Percentiles rank a stretch among this genome's conserved stretches.
These are phyloP conservation scores for Hippotragus niger DNA, from an alignment of 2,113 vertebrate genomes.

Conservation along the genomic window DNA sequence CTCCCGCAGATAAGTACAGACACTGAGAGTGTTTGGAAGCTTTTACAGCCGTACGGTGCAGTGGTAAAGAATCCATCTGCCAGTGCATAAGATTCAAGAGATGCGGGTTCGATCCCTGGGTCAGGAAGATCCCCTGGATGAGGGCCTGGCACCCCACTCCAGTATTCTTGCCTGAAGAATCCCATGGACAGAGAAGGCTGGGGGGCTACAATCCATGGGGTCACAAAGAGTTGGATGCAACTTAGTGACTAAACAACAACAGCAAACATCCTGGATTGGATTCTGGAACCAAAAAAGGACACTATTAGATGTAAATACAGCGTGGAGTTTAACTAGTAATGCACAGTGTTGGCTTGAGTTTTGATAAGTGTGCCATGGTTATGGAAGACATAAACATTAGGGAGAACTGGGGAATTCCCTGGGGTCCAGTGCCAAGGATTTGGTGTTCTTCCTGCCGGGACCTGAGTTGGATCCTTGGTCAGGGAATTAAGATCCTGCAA, in stretches of 20 bases:
- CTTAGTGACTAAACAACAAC: not conserved
- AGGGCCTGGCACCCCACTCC: not conserved
- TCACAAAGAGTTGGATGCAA: not conserved
- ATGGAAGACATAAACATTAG: not conserved
- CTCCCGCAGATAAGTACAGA: not conserved
- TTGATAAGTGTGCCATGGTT: not conserved
- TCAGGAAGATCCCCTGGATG: not conserved
- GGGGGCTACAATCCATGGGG: not conserved
- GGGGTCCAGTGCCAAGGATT: not conserved
- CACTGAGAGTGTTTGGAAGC: not conserved
- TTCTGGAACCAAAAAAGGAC: not conserved
- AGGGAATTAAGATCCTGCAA: not conserved
- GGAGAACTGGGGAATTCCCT: not conserved
- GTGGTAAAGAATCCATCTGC: not conserved
- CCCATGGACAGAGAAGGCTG: not conserved
- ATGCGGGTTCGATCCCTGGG: not conserved
- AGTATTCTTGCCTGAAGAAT: not conserved
- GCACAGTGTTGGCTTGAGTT: not conserved
- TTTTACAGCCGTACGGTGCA: not conserved
- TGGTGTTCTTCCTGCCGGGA: not conserved
- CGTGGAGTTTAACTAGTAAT: not conserved
- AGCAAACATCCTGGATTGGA: not conserved
- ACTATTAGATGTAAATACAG: not conserved
- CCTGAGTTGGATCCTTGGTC: not conserved
- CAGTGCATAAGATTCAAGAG: not conserved